These are phyloP conservation scores for Imbricaverruca yamaguchii DNA, from an alignment of 2,888 invertebrate species.

Conservation along the genomic window DNA sequence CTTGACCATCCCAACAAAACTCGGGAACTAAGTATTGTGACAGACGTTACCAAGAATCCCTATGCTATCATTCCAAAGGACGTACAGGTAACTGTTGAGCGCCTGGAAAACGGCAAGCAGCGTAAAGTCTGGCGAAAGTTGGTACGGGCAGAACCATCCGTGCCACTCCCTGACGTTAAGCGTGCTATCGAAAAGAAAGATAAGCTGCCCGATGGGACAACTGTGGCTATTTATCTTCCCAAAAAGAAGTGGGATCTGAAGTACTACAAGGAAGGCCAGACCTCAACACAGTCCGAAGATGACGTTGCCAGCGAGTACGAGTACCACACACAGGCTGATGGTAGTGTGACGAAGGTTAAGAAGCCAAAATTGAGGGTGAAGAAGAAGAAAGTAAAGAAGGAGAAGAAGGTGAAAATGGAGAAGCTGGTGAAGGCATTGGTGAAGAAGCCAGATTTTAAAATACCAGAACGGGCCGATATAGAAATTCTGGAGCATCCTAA, in stretches of 20 bases:
- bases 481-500: conserved; percentile 6
- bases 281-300: not conserved
- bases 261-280: conserved; percentile 4
- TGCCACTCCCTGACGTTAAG: not conserved
- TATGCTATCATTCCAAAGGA: not conserved
- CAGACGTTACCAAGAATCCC: not conserved
- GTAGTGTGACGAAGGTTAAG: not conserved
- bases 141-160: not conserved
- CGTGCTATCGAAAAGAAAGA: not conserved
- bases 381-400: not conserved
- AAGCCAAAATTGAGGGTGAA: not conserved
- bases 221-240: not conserved
- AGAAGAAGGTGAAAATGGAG: conserved; percentile 4
- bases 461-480: not conserved
- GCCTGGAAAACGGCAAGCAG: not conserved
- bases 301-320: not conserved
- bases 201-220: not conserved
- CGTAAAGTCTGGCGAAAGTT: not conserved
- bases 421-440: not conserved
- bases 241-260: conserved; percentile 6
- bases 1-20: not conserved
- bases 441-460: conserved; percentile 1
- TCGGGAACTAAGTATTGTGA: not conserved
- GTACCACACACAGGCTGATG: not conserved
- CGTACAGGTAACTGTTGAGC: not conserved